A percentile compares a stretch with the other conserved stretches of the same genome.
Conservation (phyloP, 2,888 invertebrate genomes). For the Trileptium ribeirensis region DNA sequence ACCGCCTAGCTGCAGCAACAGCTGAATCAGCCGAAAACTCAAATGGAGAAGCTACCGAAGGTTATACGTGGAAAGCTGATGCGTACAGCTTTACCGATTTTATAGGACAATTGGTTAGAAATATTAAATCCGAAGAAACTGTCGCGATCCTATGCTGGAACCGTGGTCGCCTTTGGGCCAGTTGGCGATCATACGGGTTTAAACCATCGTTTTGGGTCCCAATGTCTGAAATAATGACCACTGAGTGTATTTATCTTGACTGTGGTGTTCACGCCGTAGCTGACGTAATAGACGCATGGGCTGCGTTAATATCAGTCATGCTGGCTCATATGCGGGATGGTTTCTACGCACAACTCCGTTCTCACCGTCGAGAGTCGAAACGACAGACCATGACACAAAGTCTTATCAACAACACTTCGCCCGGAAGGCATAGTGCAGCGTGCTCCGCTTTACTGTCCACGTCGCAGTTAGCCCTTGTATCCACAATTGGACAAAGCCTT, state of each 20-base stretch:
- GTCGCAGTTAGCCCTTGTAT: no score
- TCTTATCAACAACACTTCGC: no score
- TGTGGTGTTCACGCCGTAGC: slow-evolving; percentile 26
- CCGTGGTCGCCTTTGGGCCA: slow-evolving; percentile 1
- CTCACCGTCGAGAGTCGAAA: slow-evolving; percentile 16
- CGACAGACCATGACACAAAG: no score
- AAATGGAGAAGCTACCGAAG: no score
- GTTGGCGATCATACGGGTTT: slow-evolving; percentile 39
- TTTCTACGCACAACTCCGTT: slow-evolving; percentile 44
- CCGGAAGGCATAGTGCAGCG: no score
- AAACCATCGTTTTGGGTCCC: slow-evolving; percentile 50
- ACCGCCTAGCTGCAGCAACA: slow-evolving; percentile 43
- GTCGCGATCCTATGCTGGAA: neutral
- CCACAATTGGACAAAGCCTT: no score
- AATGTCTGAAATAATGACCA: slow-evolving; percentile 47
- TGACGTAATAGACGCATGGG: slow-evolving; percentile 42
- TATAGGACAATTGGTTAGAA: slow-evolving; percentile 43
- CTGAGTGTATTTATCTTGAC: slow-evolving; percentile 47
- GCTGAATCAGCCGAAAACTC: no score
- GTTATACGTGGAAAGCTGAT: slow-evolving; percentile 36
- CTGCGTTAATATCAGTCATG: slow-evolving; percentile 44
- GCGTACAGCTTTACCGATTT: slow-evolving; percentile 42
- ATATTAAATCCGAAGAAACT: slow-evolving; percentile 30
- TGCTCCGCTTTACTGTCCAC: no score
- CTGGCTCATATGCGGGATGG: slow-evolving; percentile 47